Evolutionary conservation across 2,888 invertebrate species (phyloP).

Genomic region (Dasypogon diadema): DNA sequence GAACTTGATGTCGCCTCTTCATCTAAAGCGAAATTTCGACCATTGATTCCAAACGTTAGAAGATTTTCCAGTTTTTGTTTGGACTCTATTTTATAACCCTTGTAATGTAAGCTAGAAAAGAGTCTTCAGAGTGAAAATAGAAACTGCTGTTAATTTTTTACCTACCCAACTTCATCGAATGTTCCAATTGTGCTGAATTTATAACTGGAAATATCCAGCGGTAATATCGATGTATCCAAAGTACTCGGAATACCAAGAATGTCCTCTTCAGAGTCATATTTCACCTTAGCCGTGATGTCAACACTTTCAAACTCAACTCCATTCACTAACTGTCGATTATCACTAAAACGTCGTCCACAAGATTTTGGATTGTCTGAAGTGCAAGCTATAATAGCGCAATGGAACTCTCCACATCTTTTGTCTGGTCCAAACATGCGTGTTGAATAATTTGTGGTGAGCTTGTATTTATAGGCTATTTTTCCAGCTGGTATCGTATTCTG

Average conservation of each 20-base stretch:
- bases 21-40: constrained; percentile 66
- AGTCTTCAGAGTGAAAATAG: background rate
- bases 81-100: constrained; percentile 52
- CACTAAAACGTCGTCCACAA: constrained; percentile 61
- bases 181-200: constrained; percentile 59
- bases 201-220: constrained; percentile 67
- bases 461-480: constrained; percentile 49
- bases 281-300: constrained; percentile 48
- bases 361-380: constrained; percentile 58
- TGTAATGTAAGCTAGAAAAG: constrained; percentile 20
- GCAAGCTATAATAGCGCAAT: constrained; percentile 69
- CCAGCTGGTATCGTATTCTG: constrained; percentile 26
- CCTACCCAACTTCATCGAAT: constrained; percentile 41
- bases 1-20: background rate
- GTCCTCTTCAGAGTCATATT: constrained; percentile 22
- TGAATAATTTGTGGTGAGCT: constrained; percentile 46
- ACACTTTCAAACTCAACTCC: constrained; percentile 51
- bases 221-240: constrained; percentile 69
- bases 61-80: constrained; percentile 60
- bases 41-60: constrained; percentile 71
- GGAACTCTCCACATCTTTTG: constrained; percentile 47
- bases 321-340: constrained; percentile 16
- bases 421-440: constrained; percentile 20
- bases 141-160: background rate
- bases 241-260: constrained; percentile 67